A percentile compares a stretch with the other conserved stretches of the same genome.
These are phyloP conservation scores for Mercenaria mercenaria DNA, from an alignment of 1,140 invertebrate genomes.

Conservation along the genomic window DNA sequence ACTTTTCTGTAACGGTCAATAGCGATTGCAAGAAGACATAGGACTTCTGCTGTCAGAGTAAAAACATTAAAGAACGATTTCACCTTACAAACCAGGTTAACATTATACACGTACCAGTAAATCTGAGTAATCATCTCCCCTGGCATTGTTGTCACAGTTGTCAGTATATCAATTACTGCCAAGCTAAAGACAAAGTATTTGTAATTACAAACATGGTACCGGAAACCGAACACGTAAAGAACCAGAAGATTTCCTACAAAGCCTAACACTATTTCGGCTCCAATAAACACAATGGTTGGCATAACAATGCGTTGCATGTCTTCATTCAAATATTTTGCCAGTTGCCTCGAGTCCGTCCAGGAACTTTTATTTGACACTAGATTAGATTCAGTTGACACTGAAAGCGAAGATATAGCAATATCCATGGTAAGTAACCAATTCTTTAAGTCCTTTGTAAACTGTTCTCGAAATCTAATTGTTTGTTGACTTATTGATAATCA, in stretches of 20 bases:
- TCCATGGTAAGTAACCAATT: too few species aligned
- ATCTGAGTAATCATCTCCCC: slow-evolving; percentile 73
- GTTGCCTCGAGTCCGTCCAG: background rate
- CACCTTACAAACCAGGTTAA: slow-evolving; percentile 64
- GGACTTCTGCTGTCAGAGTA: slow-evolving; percentile 66
- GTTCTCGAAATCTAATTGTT: too few species aligned
- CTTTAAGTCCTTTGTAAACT: too few species aligned
- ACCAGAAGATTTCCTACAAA: slow-evolving; percentile 72
- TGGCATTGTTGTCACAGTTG: slow-evolving; percentile 70
- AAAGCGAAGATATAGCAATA: too few species aligned
- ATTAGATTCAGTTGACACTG: too few species aligned
- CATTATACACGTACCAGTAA: slow-evolving; percentile 74
- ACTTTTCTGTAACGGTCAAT: slow-evolving; percentile 73
- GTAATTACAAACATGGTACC: slow-evolving; percentile 61
- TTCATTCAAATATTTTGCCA: slow-evolving; percentile 58
- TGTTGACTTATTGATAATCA: too few species aligned
- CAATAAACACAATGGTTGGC: slow-evolving; percentile 60
- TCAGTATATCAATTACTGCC: slow-evolving; percentile 70
- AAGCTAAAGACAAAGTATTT: slow-evolving; percentile 69
- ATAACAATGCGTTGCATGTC: slow-evolving; percentile 59
- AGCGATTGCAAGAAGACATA: slow-evolving; percentile 68
- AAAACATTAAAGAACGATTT: slow-evolving; percentile 70
- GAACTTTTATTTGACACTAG: too few species aligned
- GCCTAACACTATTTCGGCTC: slow-evolving; percentile 64
- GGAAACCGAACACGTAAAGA: slow-evolving; percentile 68